Evolutionary conservation across 2,888 invertebrate genomes (phyloP), one percentile per base, ranked within the genome.

Genomic region (Parasteatoda lunata): DNA sequence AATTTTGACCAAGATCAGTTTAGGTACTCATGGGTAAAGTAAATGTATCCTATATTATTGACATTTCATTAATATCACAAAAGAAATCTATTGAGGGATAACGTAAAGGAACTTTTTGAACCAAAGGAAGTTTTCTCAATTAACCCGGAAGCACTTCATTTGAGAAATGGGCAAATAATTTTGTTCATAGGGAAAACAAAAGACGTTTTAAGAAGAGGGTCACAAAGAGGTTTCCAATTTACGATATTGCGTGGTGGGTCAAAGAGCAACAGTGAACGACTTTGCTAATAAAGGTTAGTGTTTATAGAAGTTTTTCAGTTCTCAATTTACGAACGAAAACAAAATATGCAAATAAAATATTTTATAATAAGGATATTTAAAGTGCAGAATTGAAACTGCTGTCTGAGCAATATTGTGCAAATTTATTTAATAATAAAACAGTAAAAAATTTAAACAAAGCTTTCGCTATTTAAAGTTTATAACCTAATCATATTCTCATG

Each of bases 61-160:
- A 30, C 30, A 30, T 30, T 30, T 30, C 30, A 30, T 30, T 30
- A 30, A 30, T 30, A 30, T 30, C 30, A 30, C 30, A 30, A 30
- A 30, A 30, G 30, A 30, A 30, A 30, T 30, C 30, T 1, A 30
- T 30, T 30, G 30, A 30, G 30, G 30, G 30, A 30, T 30, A 30
- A 30, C 30, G 30, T 30, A 30, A 30, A 30, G 7, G 54, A 69
- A 73, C 54, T 11, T 73, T 13, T 7, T 3, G n/a, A 69, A 47
- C 11, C 8, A 54, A 77, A 54, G 6, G 13, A 51, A 51, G n/a
- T 49, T 76, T 65, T 52, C 45, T 48, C 15, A 64, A 70, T 69
- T 84, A 69, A 73, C 64, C 68, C 75, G 75, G 79, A 79, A 84
- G 78, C 72, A 11, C 48, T 76, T 65, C 9, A 48, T 48, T 71